Evolutionary conservation across 2,888 invertebrate genomes (phyloP).

Genomic region (Cotesia congregata): DNA sequence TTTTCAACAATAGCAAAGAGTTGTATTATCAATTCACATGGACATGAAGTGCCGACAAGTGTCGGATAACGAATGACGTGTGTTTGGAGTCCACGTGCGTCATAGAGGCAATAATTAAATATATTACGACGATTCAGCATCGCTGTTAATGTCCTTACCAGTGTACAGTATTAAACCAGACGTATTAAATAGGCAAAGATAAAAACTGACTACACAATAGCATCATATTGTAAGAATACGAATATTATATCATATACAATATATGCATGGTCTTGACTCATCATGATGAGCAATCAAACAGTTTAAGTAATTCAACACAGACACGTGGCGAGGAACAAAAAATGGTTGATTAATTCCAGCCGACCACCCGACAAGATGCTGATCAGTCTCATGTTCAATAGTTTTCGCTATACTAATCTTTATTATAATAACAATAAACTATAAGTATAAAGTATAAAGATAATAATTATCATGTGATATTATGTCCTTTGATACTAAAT

Average conservation of each 20-base stretch:
- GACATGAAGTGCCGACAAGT: constrained; percentile 21
- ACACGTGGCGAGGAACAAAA: constrained; percentile 14
- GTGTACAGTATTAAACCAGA: not conserved
- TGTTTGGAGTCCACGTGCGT: constrained; percentile 16
- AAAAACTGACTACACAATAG: not conserved
- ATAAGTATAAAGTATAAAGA: not conserved
- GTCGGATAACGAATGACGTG: constrained; percentile 24
- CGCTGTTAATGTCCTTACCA: not conserved
- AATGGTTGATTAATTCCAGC: not conserved
- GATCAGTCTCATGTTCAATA: not conserved
- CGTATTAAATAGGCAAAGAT: not conserved
- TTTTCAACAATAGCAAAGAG: not conserved
- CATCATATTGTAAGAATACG: not conserved
- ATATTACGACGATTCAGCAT: not conserved
- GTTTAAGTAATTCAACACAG: not conserved
- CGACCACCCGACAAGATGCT: not conserved
- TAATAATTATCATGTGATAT: not conserved
- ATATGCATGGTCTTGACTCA: not conserved
- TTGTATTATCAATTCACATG: constrained; percentile 7
- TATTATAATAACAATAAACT: not conserved
- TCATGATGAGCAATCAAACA: not conserved
- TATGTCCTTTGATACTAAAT: not conserved
- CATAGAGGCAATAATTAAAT: constrained; percentile 4
- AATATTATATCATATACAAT: not conserved
- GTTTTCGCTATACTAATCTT: too few species aligned